Conservation (phyloP, 2,888 invertebrate species). For the Heliconius sara region DNA sequence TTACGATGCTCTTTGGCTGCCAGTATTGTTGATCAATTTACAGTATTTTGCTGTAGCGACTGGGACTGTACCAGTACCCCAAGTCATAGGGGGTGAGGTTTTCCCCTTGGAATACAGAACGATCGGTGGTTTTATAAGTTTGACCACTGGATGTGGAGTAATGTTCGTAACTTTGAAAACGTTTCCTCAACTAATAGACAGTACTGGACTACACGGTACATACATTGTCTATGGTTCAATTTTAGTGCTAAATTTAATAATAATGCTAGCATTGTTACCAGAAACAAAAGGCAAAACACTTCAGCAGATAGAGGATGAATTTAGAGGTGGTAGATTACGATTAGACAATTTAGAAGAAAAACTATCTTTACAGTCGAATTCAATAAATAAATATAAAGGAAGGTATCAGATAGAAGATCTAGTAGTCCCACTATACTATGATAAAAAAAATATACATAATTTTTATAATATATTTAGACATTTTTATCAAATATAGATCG, state of each 20-base stretch:
- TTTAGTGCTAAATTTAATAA: constrained; percentile 77
- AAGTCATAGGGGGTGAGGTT: constrained; percentile 88
- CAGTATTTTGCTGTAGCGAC: constrained; percentile 83
- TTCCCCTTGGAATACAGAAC: constrained; percentile 85
- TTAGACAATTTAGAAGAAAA: constrained; percentile 59
- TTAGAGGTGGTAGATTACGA: constrained; percentile 64
- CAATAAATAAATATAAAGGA: constrained; percentile 55
- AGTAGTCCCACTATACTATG: constrained; percentile 48
- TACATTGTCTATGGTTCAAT: constrained; percentile 83
- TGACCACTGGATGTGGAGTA: constrained; percentile 82
- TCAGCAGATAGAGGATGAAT: constrained; percentile 85
- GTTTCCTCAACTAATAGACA: constrained; percentile 79
- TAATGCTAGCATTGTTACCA: constrained; percentile 84
- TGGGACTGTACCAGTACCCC: constrained; percentile 86
- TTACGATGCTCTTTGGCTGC: constrained; percentile 71
- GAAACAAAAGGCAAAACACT: constrained; percentile 87
- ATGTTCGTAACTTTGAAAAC: constrained; percentile 86
- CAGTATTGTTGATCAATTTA: constrained; percentile 76
- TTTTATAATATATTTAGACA: neutral
- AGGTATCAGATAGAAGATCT: constrained; percentile 57
- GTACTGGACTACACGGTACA: constrained; percentile 81
- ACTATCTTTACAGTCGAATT: constrained; percentile 60
- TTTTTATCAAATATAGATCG: neutral
- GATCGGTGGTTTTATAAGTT: constrained; percentile 85
- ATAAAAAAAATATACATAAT: neutral